Evolutionary conservation across 1,140 invertebrate genomes (phyloP), one percentile per base, ranked within the genome.

Genomic region (Philotrypesis tridentata): DNA sequence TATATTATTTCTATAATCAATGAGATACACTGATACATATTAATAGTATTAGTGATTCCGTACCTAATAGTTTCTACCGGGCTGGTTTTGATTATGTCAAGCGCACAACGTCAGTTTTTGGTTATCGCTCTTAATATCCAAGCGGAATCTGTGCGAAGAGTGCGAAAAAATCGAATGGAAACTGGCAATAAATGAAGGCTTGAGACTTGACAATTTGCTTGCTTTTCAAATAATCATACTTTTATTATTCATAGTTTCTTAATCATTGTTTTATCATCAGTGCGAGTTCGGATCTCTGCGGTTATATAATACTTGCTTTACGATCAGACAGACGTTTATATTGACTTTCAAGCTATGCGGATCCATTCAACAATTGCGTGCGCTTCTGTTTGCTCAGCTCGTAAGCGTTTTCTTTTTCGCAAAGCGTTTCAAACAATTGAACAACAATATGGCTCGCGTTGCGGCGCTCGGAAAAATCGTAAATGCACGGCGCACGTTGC

Each of bases 21-120:
- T 88, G 84, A 89, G 82, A 88, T 89, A 90, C 90, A 92, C 89
- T 91, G 89, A 92, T 91, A 90, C 86, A 90, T 89, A 90, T 90
- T 89, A 91, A 91, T 89, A 90, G 86, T 90, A 91, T 90, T 91
- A 89, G 85, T 90, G 86, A 87, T 91, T 91, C 86, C 90, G 90
- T 91, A 91, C 91, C 90, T 91, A 92, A 87, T 87, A 85, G 48
- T 89, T 84, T 90, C 90, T 92, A 92, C 88, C 87, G 90, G 90
- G 90, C 90, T 92, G 91, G 89, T 91, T 90, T 91, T 91, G 87
- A 91, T 90, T 91, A 90, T 88, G 84, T 90, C 89, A 89, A 90
- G 88, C 88, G 89, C 88, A 90, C 82, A 88, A 87, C 86, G 83
- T 87, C 87, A 85, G 80, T 86, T 85, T 71, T 85, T 85, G 76